Base-by-base conservation (phyloP, 2,797 vertebrate genomes). In the Ctenochaetus hawaiiensis region DNA sequence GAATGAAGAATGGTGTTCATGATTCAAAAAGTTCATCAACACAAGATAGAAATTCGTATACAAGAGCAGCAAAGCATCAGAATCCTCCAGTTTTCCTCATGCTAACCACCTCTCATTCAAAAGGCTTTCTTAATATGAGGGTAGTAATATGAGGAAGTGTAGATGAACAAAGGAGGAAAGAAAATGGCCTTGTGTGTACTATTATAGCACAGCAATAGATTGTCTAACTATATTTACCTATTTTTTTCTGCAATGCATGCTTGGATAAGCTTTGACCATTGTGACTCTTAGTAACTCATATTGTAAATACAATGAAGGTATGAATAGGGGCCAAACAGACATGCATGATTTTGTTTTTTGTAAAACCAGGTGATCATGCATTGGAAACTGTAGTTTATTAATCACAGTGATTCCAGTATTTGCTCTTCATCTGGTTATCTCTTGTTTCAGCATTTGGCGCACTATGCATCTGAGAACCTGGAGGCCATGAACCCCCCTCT, bases 401-500 rank as follows among this genome's bases (percentile, higher is more conserved):
- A 45, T 1, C 43, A 49, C 48, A 41, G 26, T 48, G 16, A 53
- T 57, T 18, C 7, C 16, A 56, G 30, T 34, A 4, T 49, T 20
- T 61, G 11, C 18, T 62, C 2, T 67, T 64, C 20, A 18, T 68
- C 57, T 56, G 22, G 18, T 72, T 37, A 1, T 80, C 10, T 75
- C 13, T 70, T 67, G 14, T 86, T 91, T 56, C 92, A 99, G 98
- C 93, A 83, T 81, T 89, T 99, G 89, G 98, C 98, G 7, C 95
- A 96, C 91, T 98, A 98, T 52, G 98, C 98, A 76, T 98, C 97
- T 0, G 94, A 97, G 92, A 99, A 99, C 92, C 95, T 99, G 80
- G 98, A 99, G 92, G 98, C 98, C 49, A 99, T 98, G 96, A 98
- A 96, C 75, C 96, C 98, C 5, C 98, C 98, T 6, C 96, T 99